A percentile compares a stretch with the other conserved stretches of the same genome.
phyloP scores from a whole-genome alignment of 2,113 vertebrate species.

The Tautogolabrus adspersus region DNA sequence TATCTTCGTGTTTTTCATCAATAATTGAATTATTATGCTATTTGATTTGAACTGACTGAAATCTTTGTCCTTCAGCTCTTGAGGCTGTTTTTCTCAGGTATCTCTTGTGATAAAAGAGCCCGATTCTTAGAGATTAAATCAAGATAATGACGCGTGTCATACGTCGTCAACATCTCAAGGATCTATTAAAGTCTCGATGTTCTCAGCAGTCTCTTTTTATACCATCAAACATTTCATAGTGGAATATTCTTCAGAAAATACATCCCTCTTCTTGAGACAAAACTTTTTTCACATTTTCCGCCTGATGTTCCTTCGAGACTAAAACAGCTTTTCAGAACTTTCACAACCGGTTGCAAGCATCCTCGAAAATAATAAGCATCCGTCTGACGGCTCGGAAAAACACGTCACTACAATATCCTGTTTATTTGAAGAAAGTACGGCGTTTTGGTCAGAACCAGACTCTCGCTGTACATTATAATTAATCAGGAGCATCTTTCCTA shows the following conservation, averaged over 20 bases:
- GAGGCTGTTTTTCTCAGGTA: too few species aligned
- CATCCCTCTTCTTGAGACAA: conserved; percentile 48
- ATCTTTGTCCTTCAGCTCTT: too few species aligned
- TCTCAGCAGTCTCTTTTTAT: not conserved
- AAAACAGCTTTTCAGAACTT: conserved; percentile 69
- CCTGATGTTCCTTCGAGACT: conserved; percentile 54
- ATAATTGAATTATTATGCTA: too few species aligned
- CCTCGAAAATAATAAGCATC: conserved; percentile 66
- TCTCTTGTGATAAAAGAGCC: too few species aligned
- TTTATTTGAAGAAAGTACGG: conserved; percentile 67
- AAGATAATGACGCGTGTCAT: too few species aligned
- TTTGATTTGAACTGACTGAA: too few species aligned
- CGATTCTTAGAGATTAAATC: too few species aligned
- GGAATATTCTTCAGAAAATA: conserved; percentile 18
- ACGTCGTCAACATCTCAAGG: not conserved
- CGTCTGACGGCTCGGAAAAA: conserved; percentile 77
- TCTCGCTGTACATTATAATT: conserved; percentile 36
- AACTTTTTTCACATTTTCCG: conserved; percentile 78
- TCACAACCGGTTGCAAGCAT: conserved; percentile 67
- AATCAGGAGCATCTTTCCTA: conserved; percentile 64
- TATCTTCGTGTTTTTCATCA: too few species aligned
- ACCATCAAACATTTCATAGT: not conserved
- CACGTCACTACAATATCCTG: conserved; percentile 80
- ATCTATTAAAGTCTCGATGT: not conserved
- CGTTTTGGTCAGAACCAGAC: conserved; percentile 60